phyloP scores from a whole-genome alignment of 1,140 invertebrate genomes.

The Zaprionus gabonicus region DNA sequence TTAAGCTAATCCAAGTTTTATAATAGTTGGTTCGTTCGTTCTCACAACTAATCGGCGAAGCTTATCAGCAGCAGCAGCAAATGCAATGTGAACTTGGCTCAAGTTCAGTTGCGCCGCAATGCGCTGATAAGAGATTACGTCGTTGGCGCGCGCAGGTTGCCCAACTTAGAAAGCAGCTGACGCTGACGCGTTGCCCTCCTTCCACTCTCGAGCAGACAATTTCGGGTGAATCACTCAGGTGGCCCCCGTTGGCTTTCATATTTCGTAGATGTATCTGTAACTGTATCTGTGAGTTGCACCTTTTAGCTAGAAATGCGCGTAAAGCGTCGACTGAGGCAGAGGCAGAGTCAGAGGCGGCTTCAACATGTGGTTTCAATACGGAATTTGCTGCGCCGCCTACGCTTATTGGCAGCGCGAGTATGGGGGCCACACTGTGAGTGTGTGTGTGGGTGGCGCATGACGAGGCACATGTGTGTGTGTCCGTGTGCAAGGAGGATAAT shows the following conservation, averaged over 20 bases:
- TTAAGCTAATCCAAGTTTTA: not conserved
- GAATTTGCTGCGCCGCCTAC: constrained; percentile 44
- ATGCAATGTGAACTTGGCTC: constrained; percentile 43
- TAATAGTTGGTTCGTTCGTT: not conserved
- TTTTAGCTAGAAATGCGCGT: constrained; percentile 74
- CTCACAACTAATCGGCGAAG: not conserved
- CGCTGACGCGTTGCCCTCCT: constrained; percentile 1
- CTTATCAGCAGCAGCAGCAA: constrained; percentile 24
- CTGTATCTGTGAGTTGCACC: constrained; percentile 36
- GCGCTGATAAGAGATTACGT: constrained; percentile 40
- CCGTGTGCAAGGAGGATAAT: constrained; percentile 61
- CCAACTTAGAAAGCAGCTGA: constrained; percentile 24
- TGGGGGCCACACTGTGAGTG: not conserved
- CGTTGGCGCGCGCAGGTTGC: constrained; percentile 18
- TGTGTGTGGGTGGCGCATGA: constrained; percentile 34
- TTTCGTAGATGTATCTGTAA: not conserved
- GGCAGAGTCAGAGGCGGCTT: constrained; percentile 39
- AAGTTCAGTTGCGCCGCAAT: constrained; percentile 33
- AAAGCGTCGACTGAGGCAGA: constrained; percentile 38
- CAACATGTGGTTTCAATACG: constrained; percentile 74
- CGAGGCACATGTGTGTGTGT: constrained; percentile 24
- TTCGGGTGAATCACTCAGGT: constrained; percentile 67
- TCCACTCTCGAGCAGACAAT: constrained; percentile 28
- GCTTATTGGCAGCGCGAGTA: constrained; percentile 39
- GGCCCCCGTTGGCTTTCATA: constrained; percentile 30